Conservation (phyloP, 2,797 vertebrate genomes). For the Okamejei kenojei region DNA sequence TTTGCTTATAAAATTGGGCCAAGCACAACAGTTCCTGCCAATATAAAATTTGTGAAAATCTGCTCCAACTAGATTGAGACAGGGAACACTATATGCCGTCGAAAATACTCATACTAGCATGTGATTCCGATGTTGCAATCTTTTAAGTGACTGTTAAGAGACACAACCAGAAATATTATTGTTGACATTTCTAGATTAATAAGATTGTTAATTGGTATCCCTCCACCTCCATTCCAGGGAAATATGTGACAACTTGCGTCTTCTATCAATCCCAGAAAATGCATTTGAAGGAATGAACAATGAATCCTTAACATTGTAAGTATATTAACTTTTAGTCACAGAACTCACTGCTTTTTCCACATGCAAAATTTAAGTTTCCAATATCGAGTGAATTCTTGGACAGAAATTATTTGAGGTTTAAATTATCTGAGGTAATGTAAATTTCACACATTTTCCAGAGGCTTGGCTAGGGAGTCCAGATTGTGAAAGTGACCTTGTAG, state of each 20-base stretch:
- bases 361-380: background rate
- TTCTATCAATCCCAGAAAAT: constrained; percentile 59
- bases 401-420: background rate
- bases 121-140: background rate
- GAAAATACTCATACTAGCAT: background rate
- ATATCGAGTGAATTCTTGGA: background rate
- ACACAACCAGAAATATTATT: background rate
- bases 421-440: background rate
- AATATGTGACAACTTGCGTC: constrained; percentile 67
- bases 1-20: background rate
- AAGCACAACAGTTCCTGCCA: background rate
- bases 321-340: constrained; percentile 40
- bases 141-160: background rate
- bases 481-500: background rate
- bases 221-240: constrained; percentile 51
- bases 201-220: background rate
- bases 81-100: background rate
- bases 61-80: background rate
- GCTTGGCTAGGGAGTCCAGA: background rate
- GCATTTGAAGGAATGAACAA: constrained; percentile 62
- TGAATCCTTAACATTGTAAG: constrained; percentile 65
- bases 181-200: background rate
- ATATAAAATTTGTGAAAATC: background rate
- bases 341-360: background rate
- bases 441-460: background rate